Evolutionary conservation across 2,113 vertebrate species (phyloP), one percentile per base, ranked within the genome.

Genomic region (Natator depressus): DNA sequence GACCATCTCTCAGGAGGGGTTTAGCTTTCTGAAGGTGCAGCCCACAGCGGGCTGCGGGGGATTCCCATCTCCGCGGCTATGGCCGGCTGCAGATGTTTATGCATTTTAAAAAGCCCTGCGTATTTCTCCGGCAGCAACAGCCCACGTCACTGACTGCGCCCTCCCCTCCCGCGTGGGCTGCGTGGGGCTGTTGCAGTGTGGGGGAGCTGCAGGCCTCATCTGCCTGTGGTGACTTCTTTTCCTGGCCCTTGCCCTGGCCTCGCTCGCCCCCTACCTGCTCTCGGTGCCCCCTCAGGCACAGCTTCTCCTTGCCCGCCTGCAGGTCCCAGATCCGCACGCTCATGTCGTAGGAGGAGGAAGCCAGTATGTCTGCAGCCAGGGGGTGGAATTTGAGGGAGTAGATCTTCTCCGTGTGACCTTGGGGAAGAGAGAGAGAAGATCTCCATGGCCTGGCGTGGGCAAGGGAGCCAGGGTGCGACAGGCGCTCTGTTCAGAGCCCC

Each of bases 301-400:
- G 98, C 87, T 96, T 98, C 95, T 99, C 98, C 4, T 19, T 93
- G 51, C 98, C 80, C 0, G 96, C 14, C 2, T 98, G 97, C 93
- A 99, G 95, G 89, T 99, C 98, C 99, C 99, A 99, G 93, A 99
- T 97, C 53, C 99, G 98, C 95, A 99, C 95, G 0, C 98, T 99
- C 94, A 99, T 98, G 96, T 99, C 99, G 0, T 99, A 99, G 72
- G 99, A 99, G 19, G 99, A 99, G 46, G 99, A 99, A 9, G 98
- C 99, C 91, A 99, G 97, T 75, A 99, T 85, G 8, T 99, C 96
- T 0, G 98, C 98, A 0, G 99, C 99, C 97, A 98, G 12, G 0
- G 99, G 99, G 96, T 99, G 99, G 96, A 99, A 99, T 90, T 98
- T 98, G 91, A 99, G 97, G 62, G 99, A 99, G 98, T 99, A 99